These are phyloP conservation scores for Streptopelia turtur DNA, from an alignment of 2,797 vertebrate genomes.

Conservation along the genomic window DNA sequence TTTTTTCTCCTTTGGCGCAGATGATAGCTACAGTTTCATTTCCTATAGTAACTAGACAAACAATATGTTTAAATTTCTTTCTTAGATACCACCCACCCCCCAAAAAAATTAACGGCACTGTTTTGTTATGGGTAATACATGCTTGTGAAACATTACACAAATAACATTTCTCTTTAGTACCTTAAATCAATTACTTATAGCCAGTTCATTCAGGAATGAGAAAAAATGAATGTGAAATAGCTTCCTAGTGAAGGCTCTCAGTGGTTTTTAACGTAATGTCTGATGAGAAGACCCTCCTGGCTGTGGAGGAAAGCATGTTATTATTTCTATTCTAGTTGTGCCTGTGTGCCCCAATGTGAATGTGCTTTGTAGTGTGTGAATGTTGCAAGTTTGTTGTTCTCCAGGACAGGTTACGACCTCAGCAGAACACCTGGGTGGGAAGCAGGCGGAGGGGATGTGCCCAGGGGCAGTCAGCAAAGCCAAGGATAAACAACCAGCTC, in stretches of 20 bases:
- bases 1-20: slow-evolving; percentile 31
- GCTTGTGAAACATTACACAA: not conserved
- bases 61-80: not conserved
- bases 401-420: not conserved
- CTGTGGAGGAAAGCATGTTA: not conserved
- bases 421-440: not conserved
- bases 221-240: not conserved
- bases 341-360: rapidly evolving
- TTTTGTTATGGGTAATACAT: not conserved
- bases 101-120: not conserved
- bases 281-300: not conserved
- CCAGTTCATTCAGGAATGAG: not conserved
- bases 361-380: not conserved
- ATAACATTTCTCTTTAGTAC: not conserved
- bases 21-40: slow-evolving; percentile 54
- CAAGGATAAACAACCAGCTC: not conserved
- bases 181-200: not conserved
- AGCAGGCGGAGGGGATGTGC: not conserved
- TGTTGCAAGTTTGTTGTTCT: not conserved
- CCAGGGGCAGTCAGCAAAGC: not conserved
- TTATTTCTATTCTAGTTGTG: not conserved
- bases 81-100: not conserved
- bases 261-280: slow-evolving; percentile 25
- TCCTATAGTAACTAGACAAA: slow-evolving; percentile 38
- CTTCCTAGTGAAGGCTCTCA: not conserved